A percentile compares a stretch with the other conserved stretches of the same genome.
phyloP scores from a whole-genome alignment of 2,888 invertebrate species.

The Prenolepis imparis region DNA sequence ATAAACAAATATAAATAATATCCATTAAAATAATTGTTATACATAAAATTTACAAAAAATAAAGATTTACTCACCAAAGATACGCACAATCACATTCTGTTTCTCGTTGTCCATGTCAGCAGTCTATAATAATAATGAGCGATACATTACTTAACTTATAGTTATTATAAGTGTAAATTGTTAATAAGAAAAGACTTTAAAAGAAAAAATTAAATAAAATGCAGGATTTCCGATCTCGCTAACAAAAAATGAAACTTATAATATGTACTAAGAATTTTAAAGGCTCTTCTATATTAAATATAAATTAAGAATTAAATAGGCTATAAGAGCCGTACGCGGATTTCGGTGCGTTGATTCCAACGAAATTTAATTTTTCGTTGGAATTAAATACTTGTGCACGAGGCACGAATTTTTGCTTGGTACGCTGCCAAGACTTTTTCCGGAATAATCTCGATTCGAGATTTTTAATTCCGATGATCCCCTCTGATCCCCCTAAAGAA shows the following conservation, averaged over 20 bases:
- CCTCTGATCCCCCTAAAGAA: no score
- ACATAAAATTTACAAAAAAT: neutral
- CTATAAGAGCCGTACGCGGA: no score
- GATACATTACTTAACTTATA: conserved; percentile 3
- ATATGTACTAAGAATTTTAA: no score
- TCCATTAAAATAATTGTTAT: neutral
- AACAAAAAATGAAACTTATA: neutral
- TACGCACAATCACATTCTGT: conserved; percentile 82
- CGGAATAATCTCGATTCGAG: no score
- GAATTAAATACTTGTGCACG: no score
- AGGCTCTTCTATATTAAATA: no score
- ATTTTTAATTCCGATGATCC: no score
- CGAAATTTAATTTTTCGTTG: no score
- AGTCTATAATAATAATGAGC: conserved; percentile 79
- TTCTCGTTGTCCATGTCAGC: conserved; percentile 80
- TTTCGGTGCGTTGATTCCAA: no score
- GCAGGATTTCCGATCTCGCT: neutral
- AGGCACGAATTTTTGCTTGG: no score
- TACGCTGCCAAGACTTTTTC: no score
- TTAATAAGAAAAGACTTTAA: neutral
- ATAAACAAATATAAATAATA: neutral
- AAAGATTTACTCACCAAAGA: conserved; percentile 81
- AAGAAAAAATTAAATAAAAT: neutral
- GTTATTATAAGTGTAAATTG: neutral
- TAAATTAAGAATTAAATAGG: no score